A percentile compares a stretch with the other conserved stretches of the same genome.
These are phyloP conservation scores for Mustela nigripes DNA, from an alignment of 2,113 vertebrate species.

Conservation along the genomic window DNA sequence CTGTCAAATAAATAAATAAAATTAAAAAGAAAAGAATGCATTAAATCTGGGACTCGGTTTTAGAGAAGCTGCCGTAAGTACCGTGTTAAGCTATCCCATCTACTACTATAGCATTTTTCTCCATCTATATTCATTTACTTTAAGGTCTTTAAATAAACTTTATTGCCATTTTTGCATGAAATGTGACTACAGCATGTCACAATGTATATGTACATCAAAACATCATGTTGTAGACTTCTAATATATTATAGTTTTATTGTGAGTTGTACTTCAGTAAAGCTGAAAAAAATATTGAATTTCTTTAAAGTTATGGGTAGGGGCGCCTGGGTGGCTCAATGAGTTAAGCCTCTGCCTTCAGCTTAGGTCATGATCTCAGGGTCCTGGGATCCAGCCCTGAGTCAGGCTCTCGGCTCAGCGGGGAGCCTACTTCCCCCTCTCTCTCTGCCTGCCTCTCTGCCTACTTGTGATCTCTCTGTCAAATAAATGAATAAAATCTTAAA, in stretches of 20 bases:
- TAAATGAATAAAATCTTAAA: too few relatives aligned
- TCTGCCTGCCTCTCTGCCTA: too few relatives aligned
- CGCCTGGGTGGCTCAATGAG: too few relatives aligned
- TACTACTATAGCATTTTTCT: neutral
- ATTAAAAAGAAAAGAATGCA: neutral
- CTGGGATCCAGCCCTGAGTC: too few relatives aligned
- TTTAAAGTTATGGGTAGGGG: neutral
- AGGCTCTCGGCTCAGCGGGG: too few relatives aligned
- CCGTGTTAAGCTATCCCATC: neutral
- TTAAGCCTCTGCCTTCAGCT: too few relatives aligned
- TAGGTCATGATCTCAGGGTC: too few relatives aligned
- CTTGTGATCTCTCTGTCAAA: too few relatives aligned
- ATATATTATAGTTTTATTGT: neutral
- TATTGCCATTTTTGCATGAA: neutral
- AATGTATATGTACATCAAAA: neutral
- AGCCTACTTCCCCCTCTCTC: too few relatives aligned
- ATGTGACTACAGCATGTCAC: neutral
- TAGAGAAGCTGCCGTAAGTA: neutral
- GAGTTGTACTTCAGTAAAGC: neutral
- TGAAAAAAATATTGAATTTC: neutral
- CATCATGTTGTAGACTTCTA: neutral
- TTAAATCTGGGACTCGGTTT: neutral
- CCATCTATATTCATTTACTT: neutral
- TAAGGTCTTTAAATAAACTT: neutral
- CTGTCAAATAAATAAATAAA: too few relatives aligned